These are phyloP conservation scores for Columba guinea DNA, from an alignment of 2,797 vertebrate genomes.

Conservation along the genomic window DNA sequence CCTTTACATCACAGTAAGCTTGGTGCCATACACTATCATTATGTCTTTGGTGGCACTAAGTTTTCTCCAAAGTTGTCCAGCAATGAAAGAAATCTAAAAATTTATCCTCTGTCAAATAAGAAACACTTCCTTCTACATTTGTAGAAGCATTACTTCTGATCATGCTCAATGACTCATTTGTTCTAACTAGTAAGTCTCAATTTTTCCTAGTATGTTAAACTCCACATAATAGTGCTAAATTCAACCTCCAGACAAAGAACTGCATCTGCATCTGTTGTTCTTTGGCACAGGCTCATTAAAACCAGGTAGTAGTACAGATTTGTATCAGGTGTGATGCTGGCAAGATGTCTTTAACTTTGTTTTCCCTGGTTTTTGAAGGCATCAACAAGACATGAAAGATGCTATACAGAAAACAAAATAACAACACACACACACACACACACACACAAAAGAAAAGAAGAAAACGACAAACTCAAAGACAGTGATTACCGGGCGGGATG, in stretches of 20 bases:
- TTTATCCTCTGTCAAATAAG: not conserved
- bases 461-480: not conserved
- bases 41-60: not conserved
- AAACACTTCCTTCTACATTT: not conserved
- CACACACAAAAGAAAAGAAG: not conserved
- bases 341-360: not conserved
- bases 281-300: not conserved
- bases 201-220: not conserved
- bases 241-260: not conserved
- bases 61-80: not conserved
- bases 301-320: not conserved
- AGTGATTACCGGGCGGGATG: not conserved
- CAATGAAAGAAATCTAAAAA: not conserved
- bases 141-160: not conserved
- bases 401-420: no score
- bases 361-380: not conserved
- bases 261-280: not conserved
- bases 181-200: not conserved
- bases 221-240: rapidly evolving
- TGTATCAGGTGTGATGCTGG: not conserved
- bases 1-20: not conserved
- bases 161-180: not conserved
- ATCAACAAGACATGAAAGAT: not conserved
- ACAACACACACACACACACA: no score
- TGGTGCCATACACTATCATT: not conserved